These are phyloP conservation scores for Lacerta agilis DNA, from an alignment of 2,797 vertebrate species.

Conservation along the genomic window DNA sequence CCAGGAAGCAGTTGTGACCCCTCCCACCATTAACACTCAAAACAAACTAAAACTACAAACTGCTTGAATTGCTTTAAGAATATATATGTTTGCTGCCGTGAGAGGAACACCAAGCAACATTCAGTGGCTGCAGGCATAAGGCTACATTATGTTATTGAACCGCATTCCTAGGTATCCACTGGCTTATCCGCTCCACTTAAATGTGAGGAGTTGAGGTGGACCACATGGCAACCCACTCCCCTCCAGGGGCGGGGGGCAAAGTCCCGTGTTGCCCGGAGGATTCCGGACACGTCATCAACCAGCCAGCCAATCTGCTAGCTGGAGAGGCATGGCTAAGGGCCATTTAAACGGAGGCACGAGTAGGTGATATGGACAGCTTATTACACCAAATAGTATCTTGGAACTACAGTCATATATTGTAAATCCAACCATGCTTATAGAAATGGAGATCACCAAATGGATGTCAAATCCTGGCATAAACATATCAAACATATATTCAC, in stretches of 20 bases:
- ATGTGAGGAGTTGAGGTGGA: no score
- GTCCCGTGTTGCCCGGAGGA: no score
- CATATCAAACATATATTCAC: not conserved
- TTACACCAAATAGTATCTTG: not conserved
- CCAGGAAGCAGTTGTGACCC: not conserved
- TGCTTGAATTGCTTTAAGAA: not conserved
- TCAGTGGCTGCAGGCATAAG: not conserved
- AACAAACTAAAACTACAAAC: not conserved
- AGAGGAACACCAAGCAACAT: not conserved
- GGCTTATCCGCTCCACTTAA: not conserved
- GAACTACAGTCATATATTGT: not conserved
- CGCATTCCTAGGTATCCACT: not conserved
- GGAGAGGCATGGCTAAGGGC: no score
- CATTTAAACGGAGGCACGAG: no score
- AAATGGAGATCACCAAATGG: not conserved
- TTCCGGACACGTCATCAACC: no score
- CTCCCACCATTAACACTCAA: not conserved
- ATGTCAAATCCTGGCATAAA: not conserved
- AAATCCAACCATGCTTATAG: not conserved
- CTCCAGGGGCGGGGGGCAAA: no score
- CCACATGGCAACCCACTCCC: no score
- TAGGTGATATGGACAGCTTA: not conserved
- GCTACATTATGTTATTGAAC: not conserved
- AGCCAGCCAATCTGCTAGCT: no score
- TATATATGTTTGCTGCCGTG: not conserved